Conservation (phyloP, 2,113 vertebrate species). For the Antechinus stuartii region DNA sequence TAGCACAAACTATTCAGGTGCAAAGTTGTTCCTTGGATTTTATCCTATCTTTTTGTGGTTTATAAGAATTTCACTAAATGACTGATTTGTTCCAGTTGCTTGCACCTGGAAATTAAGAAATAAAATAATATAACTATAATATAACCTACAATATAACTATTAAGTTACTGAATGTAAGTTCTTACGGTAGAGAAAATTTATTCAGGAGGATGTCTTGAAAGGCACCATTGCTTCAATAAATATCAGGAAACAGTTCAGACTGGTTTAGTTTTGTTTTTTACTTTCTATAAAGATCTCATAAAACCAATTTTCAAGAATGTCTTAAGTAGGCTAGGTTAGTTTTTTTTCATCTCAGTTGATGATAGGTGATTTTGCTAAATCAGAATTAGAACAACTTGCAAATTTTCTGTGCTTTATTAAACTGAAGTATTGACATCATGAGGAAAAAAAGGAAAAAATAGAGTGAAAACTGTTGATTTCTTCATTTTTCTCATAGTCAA, state of each 20-base stretch:
- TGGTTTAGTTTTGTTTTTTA: slow-evolving; percentile 52
- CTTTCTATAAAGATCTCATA: slow-evolving; percentile 45
- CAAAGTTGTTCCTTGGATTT: slow-evolving; percentile 37
- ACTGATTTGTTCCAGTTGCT: not conserved
- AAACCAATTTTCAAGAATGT: slow-evolving; percentile 30
- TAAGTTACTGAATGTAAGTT: slow-evolving; percentile 34
- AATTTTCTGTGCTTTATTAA: slow-evolving; percentile 10
- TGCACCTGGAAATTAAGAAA: not conserved
- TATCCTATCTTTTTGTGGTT: not conserved
- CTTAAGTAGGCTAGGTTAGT: not conserved
- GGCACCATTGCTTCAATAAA: slow-evolving; percentile 56
- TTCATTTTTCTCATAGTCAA: not conserved
- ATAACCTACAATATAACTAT: slow-evolving; percentile 18
- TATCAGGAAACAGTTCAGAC: slow-evolving; percentile 45
- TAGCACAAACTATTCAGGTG: slow-evolving; percentile 35
- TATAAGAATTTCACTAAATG: slow-evolving; percentile 42
- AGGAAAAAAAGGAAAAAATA: not conserved
- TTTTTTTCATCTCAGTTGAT: not conserved
- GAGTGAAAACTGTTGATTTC: not conserved
- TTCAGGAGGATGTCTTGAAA: slow-evolving; percentile 60
- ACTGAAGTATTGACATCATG: not conserved
- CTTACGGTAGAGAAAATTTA: slow-evolving; percentile 65
- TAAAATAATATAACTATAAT: not conserved
- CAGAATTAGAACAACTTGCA: not conserved
- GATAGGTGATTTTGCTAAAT: not conserved